Evolutionary conservation across 2,113 vertebrate species (phyloP), one percentile per base, ranked within the genome.

Genomic region (Tachysurus vachellii): DNA sequence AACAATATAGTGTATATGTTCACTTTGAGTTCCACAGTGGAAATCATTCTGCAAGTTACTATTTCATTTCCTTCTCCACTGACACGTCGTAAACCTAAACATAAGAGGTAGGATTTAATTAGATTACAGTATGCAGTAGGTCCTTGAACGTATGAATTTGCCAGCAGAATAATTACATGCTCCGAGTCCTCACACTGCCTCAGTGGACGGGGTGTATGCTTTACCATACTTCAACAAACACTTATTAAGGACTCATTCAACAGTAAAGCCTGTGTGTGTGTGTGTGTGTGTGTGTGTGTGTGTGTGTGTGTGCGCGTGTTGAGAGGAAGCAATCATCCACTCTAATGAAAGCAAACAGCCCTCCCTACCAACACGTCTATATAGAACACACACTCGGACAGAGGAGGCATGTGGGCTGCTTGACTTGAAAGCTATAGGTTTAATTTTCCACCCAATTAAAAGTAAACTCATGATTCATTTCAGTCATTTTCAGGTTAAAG

Each of bases 251-350:
- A 75, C 57, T 83, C 80, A 86, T 82, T 86, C 85, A 79, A 83
- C 70, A 83, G 28, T 53, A 50, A 76, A 75, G 68, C 47, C 26
- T 73, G 7, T 86, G 17, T 56, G 54, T 68, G 85, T 44, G 68
- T 59, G 83, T 53, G 81, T 61, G 80, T 61, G 79, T 81, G 31
- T 44, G 80, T 61, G 80, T 44, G 80, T 81, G 80, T 26, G 73
- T 70, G 64, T 84, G 82, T 71, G 82, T 73, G 68, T 50, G 61
- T 59, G 31, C 47, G 80, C 75, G 23, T 73, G 66, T 44, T 66
- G 80, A 83, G 86, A 83, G 81, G 71, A 77, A 87, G 81, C 81
- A 87, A 87, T 87, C 86, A 83, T 68, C 64, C 81, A 87, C 81
- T 76, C 57, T 77, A 83, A 87, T 77, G 70, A 87, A 83, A 87